Evolutionary conservation across 2,113 vertebrate species (phyloP), one percentile per base, ranked within the genome.

Genomic region (Gobius niger): DNA sequence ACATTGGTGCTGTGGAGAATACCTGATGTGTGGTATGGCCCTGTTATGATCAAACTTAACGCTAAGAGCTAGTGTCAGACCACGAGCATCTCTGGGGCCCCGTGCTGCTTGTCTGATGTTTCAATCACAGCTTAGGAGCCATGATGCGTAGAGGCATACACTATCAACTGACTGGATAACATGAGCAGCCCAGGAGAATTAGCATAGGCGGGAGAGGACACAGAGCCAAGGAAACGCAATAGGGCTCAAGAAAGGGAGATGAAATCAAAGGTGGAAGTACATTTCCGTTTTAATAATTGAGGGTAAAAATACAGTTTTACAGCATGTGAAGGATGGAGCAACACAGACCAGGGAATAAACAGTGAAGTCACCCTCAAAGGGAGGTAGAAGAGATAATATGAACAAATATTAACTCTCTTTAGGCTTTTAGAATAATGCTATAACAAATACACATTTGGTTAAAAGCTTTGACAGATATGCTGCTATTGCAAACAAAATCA

Each of bases 1-100:
- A 94, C 89, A 93, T 92, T 89, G 91, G 92, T 87, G 85, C 81
- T 53, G 81, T 60, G 52, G 85, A 85, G 90, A 82, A 88, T 92
- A 90, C 85, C 84, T 87, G 86, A 91, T 90, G 87, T 73, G 76
- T 86, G 85, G 85, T 73, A 77, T 81, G 87, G 87, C 73, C 69
- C 65, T 65, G 59, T 60, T 82, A 72, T 81, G 82, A 89, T 85
- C 82, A 82, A 88, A 82, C 75, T 71, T 75, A 72, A 85, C 73
- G 65, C 77, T 76, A 81, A 80, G 80, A 85, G 77, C 68, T 46
- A 54, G 68, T 85, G 84, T 90, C 82, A 81, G 84, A 75, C 68
- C 19, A 13, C 70, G 78, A 77, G 78, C 75, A 72, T 90, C 89
- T 92, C 89, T 61, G 34, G 83, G 87, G 89, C 59, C 78, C 77